phyloP scores from a whole-genome alignment of 2,113 vertebrate species.

The Agapornis roseicollis region DNA sequence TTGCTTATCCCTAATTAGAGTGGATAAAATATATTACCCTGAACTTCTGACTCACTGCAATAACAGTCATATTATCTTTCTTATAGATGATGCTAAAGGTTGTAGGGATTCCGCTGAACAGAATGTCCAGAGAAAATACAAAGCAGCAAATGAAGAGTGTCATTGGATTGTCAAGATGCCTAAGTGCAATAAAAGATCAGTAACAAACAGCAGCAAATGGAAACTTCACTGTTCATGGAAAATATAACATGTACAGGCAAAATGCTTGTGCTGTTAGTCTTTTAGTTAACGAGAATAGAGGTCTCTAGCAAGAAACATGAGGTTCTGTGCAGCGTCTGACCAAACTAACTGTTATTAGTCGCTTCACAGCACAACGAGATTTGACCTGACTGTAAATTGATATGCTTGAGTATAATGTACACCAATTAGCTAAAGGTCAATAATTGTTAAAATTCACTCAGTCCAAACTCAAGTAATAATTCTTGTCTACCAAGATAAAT shows the following conservation, averaged over 20 bases:
- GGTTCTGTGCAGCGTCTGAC: background rate
- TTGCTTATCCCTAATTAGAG: background rate
- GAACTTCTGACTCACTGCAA: background rate
- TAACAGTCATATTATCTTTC: background rate
- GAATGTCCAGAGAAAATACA: background rate
- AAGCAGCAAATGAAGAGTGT: background rate
- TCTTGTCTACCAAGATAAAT: background rate
- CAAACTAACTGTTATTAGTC: background rate
- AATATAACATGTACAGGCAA: background rate
- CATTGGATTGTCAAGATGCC: background rate
- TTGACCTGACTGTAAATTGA: background rate
- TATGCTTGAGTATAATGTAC: background rate
- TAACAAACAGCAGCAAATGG: background rate
- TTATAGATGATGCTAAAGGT: background rate
- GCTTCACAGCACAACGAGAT: background rate
- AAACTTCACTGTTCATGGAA: background rate
- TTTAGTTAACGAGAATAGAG: background rate
- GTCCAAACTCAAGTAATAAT: background rate
- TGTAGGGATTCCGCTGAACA: background rate
- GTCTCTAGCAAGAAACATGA: background rate
- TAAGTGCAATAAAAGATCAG: slow-evolving; percentile 16
- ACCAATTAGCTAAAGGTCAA: background rate
- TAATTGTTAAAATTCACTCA: background rate
- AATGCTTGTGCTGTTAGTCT: background rate
- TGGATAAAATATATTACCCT: background rate